Conservation (phyloP, 2,797 vertebrate genomes). For the Lagorchestes hirsutus region DNA sequence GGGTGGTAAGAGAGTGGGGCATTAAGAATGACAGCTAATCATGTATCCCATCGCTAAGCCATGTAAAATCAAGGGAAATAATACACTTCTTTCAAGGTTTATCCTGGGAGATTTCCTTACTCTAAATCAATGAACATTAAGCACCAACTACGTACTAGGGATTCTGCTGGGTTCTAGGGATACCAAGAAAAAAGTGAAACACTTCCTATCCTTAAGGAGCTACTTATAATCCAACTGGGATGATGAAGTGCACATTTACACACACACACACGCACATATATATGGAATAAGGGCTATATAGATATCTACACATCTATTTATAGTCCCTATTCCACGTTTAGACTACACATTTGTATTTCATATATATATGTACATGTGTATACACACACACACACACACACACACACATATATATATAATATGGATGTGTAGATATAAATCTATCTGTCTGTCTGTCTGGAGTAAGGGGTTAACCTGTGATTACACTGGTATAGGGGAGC, state of each 20-base stretch:
- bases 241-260: background rate
- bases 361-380: no score
- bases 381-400: no score
- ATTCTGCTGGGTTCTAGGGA: background rate
- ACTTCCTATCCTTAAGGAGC: background rate
- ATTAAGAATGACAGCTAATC: background rate
- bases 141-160: background rate
- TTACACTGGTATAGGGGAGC: background rate
- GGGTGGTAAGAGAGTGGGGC: no score
- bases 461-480: background rate
- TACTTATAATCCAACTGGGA: background rate
- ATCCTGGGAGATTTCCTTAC: background rate
- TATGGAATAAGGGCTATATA: background rate
- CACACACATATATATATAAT: no score
- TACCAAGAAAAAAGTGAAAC: background rate
- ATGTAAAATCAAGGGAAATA: background rate
- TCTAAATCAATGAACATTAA: background rate
- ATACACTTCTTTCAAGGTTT: background rate
- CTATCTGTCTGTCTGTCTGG: background rate
- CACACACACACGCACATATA: background rate
- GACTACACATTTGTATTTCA: no score
- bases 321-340: no score
- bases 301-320: background rate
- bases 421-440: no score
- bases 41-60: background rate